These are phyloP conservation scores for Oxyteleia sp. DNA, from an alignment of 2,888 invertebrate genomes.

Conservation along the genomic window DNA sequence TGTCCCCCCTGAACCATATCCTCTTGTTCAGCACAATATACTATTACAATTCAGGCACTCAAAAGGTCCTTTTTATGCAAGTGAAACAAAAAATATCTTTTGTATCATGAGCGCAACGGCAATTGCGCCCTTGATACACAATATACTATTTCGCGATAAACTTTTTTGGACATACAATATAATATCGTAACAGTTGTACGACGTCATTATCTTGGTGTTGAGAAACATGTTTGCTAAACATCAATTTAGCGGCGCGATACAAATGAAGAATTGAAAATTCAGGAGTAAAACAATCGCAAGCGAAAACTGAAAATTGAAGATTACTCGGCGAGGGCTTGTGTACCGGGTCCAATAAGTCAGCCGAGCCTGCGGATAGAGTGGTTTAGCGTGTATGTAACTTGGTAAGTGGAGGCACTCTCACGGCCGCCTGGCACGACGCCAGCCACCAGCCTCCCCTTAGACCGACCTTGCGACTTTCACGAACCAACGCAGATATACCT, in stretches of 20 bases:
- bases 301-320: constrained; percentile 61
- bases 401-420: constrained; percentile 85
- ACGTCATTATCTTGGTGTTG: too few species aligned
- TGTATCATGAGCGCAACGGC: too few species aligned
- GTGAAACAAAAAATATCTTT: too few species aligned
- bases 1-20: too few species aligned
- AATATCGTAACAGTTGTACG: too few species aligned
- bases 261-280: constrained; percentile 14
- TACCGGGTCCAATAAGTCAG: constrained; percentile 79
- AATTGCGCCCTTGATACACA: too few species aligned
- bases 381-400: constrained; percentile 80
- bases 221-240: constrained; percentile 17
- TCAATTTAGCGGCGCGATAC: not conserved
- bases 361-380: constrained; percentile 76
- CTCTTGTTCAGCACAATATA: too few species aligned
- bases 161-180: too few species aligned
- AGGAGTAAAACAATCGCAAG: constrained; percentile 13
- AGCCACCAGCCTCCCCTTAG: constrained; percentile 75
- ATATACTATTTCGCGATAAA: too few species aligned
- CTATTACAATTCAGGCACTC: too few species aligned
- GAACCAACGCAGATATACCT: constrained; percentile 62
- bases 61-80: too few species aligned
- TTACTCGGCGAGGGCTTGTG: constrained; percentile 55
- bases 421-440: constrained; percentile 80
- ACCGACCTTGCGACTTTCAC: constrained; percentile 71